These are phyloP conservation scores for Papilio demoleus DNA, from an alignment of 2,888 invertebrate species.

Conservation along the genomic window DNA sequence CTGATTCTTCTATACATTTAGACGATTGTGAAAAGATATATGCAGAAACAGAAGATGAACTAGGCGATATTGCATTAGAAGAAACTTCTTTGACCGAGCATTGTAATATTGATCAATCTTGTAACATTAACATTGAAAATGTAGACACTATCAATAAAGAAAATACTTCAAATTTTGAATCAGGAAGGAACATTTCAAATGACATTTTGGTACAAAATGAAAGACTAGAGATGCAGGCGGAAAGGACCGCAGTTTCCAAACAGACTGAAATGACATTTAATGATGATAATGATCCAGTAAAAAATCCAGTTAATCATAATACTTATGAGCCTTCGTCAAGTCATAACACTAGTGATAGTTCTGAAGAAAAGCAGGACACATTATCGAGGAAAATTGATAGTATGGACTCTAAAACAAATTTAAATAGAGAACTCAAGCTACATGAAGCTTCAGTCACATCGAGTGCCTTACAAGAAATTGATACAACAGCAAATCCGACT, in stretches of 20 bases:
- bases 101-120: slow-evolving; percentile 23
- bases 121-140: not conserved
- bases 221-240: slow-evolving; percentile 57
- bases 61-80: slow-evolving; percentile 64
- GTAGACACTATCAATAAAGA: not conserved
- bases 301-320: slow-evolving; percentile 53
- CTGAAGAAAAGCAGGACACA: not conserved
- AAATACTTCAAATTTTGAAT: not conserved
- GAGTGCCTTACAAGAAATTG: not conserved
- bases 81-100: slow-evolving; percentile 48
- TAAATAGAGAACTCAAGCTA: slow-evolving; percentile 5
- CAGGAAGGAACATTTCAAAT: slow-evolving; percentile 43
- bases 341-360: slow-evolving; percentile 6
- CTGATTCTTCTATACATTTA: slow-evolving; percentile 61
- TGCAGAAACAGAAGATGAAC: slow-evolving; percentile 73
- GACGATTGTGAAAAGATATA: slow-evolving; percentile 58
- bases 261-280: slow-evolving; percentile 52
- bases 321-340: slow-evolving; percentile 54
- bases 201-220: slow-evolving; percentile 56
- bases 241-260: slow-evolving; percentile 52
- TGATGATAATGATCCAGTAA: slow-evolving; percentile 52
- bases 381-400: not conserved
- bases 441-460: not conserved
- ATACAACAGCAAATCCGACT: not conserved
- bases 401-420: no score